Evolutionary conservation across 2,113 vertebrate genomes (phyloP).

Genomic region (Serinus canaria): DNA sequence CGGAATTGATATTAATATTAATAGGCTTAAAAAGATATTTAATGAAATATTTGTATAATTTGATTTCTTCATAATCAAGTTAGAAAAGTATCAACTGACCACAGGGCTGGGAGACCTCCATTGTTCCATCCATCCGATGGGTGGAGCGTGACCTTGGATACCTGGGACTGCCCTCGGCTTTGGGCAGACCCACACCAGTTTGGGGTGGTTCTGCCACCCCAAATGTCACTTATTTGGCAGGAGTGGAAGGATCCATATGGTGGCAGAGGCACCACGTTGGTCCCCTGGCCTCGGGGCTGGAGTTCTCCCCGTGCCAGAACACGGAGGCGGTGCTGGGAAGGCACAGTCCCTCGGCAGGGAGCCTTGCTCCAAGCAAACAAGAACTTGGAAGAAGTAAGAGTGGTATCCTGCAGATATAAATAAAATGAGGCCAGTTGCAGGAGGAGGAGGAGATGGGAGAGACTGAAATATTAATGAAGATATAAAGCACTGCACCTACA

Average conservation of each 20-base stretch:
- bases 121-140: fast-evolving
- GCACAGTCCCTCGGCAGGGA: neutral
- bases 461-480: slow-evolving; percentile 75
- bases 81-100: slow-evolving; percentile 7
- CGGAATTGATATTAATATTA: slow-evolving; percentile 76
- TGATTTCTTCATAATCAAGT: slow-evolving; percentile 68
- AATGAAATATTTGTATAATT: slow-evolving; percentile 78
- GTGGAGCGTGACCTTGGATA: fast-evolving
- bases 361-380: neutral
- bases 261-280: fast-evolving
- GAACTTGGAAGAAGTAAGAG: neutral
- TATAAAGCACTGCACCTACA: slow-evolving; percentile 70
- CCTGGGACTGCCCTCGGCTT: neutral
- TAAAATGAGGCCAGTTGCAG: slow-evolving; percentile 62
- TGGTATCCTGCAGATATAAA: slow-evolving; percentile 54
- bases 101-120: neutral
- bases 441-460: slow-evolving; percentile 65
- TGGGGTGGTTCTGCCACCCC: neutral
- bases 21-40: slow-evolving; percentile 75
- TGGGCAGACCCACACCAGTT: neutral
- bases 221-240: neutral
- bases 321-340: fast-evolving
- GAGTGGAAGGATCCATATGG: fast-evolving
- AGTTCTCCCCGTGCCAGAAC: neutral
- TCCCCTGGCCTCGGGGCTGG: neutral